Percentiles rank a stretch among this genome's conserved stretches.
Evolutionary conservation across 2,888 invertebrate genomes (phyloP).

Genomic region (Drosophila lacicola): DNA sequence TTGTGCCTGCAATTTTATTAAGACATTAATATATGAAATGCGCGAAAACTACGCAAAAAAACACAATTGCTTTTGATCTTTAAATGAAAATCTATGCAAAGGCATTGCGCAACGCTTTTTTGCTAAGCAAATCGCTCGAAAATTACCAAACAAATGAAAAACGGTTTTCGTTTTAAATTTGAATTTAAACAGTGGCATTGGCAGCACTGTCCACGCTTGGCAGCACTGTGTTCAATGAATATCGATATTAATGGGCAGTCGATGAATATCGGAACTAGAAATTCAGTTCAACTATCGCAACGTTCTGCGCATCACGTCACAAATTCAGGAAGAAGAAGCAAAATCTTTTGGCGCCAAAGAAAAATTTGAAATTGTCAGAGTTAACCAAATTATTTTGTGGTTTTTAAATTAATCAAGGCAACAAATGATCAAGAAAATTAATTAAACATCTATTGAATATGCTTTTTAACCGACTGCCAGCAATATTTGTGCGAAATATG

Average conservation of each 20-base stretch:
- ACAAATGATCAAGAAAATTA: background rate
- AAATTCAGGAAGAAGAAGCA: background rate
- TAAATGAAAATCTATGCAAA: no score
- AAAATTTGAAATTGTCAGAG: background rate
- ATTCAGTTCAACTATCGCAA: background rate
- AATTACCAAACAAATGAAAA: background rate
- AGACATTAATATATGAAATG: no score
- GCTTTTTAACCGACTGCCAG: background rate
- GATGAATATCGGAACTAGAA: background rate
- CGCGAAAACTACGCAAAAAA: no score
- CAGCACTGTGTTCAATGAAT: background rate
- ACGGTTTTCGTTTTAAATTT: background rate
- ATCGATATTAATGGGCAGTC: background rate
- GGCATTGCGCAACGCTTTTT: no score
- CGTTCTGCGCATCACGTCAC: background rate
- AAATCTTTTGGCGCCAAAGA: background rate
- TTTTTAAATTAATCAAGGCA: background rate
- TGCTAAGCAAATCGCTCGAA: constrained; percentile 20
- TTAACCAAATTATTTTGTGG: background rate
- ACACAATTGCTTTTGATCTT: no score
- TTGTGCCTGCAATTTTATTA: no score
- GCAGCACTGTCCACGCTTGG: background rate
- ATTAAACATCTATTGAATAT: background rate
- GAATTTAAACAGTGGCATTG: background rate
- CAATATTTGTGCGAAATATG: background rate